Evolutionary conservation across 2,113 vertebrate species (phyloP), one percentile per base, ranked within the genome.

Genomic region (Lethenteron reissneri): DNA sequence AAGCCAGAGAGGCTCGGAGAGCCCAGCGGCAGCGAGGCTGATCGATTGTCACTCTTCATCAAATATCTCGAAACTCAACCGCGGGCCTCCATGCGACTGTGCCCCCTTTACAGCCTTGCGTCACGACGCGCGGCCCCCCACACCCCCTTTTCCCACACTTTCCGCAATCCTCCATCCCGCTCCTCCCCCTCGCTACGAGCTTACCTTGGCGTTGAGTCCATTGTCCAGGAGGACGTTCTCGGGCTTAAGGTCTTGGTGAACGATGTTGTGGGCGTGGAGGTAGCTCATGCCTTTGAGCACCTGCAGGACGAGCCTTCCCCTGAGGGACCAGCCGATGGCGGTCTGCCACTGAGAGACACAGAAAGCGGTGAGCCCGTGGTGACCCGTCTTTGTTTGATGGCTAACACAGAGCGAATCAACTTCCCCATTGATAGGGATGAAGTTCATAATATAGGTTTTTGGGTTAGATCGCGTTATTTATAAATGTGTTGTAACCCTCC

Each of bases 171-270:
- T 25, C 25, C 25, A 25, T 25, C 25, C 25, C 25, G 25, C 25
- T 25, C 25, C 25, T 19, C 25, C 3, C 25, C 25, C 25, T 25
- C 25, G 25, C 25, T 25, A 25, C 25, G 25, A 25, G 25, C 25
- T 74, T 83, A 97, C 94, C 88, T 99, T 99, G 71, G 96, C 87
- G 75, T 97, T 90, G 78, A 91, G 94, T 76, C 90, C 78, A 58
- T 76, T 75, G 74, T 97, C 87, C 59, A 95, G 85, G 56, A 99
- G 83, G 76, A 99, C 90, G 74, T 97, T 99, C 74, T 92, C 87
- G 10, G 94, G 94, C 75, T 96, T 99, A 70, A 99, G 80, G 77
- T 99, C 94, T 79, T 96, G 95, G 79, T 99, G 94, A 71, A 96
- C 80, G 56, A 96, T 79, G 1, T 78, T 75, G 73, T 82, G 80